Percentiles rank a stretch among this genome's conserved stretches.
Evolutionary conservation across 1,140 invertebrate genomes (phyloP).

Genomic region (Drosophila insularis): DNA sequence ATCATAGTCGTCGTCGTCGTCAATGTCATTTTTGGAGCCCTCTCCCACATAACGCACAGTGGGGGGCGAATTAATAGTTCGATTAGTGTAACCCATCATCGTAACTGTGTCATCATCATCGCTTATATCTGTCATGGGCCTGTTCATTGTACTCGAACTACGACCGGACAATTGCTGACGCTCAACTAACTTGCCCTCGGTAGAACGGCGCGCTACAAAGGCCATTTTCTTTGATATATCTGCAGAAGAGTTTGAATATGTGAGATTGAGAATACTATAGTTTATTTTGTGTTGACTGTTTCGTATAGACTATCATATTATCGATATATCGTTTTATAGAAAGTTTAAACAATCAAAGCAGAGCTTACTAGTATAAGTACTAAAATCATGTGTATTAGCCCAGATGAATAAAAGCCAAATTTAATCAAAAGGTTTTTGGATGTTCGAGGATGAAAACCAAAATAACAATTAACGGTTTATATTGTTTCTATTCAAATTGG

Average conservation of each 20-base stretch:
- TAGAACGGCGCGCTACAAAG: slow-evolving; percentile 52
- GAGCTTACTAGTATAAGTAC: neutral
- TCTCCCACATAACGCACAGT: slow-evolving; percentile 56
- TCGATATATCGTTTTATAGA: neutral
- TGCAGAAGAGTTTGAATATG: slow-evolving; percentile 16
- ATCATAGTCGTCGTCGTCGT: neutral
- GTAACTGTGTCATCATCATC: slow-evolving; percentile 54
- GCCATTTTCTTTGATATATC: slow-evolving; percentile 49
- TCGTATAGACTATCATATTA: neutral
- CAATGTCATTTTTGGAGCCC: neutral
- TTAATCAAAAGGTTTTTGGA: no score
- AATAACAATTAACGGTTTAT: no score
- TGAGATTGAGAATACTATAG: neutral
- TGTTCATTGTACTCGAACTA: neutral
- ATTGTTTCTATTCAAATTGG: no score
- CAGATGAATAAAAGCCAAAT: no score
- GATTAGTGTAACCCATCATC: slow-evolving; percentile 43
- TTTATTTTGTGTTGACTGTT: neutral
- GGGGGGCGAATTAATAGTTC: slow-evolving; percentile 39
- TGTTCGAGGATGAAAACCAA: no score
- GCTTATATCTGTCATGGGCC: slow-evolving; percentile 39
- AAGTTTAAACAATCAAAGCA: neutral
- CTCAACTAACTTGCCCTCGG: slow-evolving; percentile 49
- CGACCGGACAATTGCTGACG: slow-evolving; percentile 40
- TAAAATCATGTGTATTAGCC: neutral